Evolutionary conservation across 2,888 invertebrate species (phyloP).

Genomic region (Cremastobaeus sp.): DNA sequence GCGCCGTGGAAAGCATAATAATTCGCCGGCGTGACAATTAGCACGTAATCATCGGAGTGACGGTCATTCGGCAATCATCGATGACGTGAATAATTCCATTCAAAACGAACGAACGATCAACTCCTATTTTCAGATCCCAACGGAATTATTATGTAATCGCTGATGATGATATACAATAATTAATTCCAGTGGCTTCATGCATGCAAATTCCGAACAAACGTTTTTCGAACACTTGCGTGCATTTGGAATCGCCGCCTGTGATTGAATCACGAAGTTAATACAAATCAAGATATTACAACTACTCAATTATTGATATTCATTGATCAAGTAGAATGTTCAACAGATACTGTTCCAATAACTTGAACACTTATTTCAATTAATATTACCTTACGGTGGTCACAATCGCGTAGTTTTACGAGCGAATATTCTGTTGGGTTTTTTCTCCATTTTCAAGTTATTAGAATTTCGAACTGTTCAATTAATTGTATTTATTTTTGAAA

Average conservation of each 20-base stretch:
- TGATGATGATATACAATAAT: conserved; percentile 46
- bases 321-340: too few species aligned
- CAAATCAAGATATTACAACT: too few species aligned
- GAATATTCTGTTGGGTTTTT: too few species aligned
- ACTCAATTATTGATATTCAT: too few species aligned
- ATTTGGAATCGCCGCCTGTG: conserved; percentile 6
- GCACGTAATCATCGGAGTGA: conserved; percentile 55
- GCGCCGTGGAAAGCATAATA: conserved; percentile 46
- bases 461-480: too few species aligned
- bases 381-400: too few species aligned
- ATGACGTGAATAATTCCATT: conserved; percentile 51
- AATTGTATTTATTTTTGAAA: too few species aligned
- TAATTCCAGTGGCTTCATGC: conserved; percentile 24
- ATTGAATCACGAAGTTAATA: conserved; percentile 2
- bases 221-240: conserved; percentile 23
- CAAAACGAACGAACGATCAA: conserved; percentile 55
- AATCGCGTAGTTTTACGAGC: too few species aligned
- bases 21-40: conserved; percentile 55
- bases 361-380: too few species aligned
- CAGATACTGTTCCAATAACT: too few species aligned
- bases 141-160: conserved; percentile 49
- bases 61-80: conserved; percentile 57
- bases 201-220: conserved; percentile 12
- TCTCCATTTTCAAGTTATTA: too few species aligned
- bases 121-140: conserved; percentile 34